Evolutionary conservation across 2,888 invertebrate species (phyloP).

Genomic region (Lepidocyrtoides sp.): DNA sequence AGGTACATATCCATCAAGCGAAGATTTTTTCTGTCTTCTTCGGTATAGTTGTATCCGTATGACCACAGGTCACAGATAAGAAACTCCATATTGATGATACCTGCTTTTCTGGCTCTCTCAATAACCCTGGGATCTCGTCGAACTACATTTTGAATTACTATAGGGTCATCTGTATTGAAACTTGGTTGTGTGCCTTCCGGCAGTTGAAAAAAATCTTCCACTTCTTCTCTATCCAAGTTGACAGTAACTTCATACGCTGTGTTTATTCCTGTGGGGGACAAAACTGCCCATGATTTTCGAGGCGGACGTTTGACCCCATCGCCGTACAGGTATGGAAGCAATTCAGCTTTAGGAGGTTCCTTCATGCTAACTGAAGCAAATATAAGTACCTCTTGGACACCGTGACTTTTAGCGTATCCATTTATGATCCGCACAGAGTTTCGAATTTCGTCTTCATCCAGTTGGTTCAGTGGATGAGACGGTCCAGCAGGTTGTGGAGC

Average conservation of each 20-base stretch:
- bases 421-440: not conserved
- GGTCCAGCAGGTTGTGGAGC: conserved; percentile 56
- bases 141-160: conserved; percentile 43
- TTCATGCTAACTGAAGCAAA: conserved; percentile 56
- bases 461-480: conserved; percentile 56
- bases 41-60: conserved; percentile 64
- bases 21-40: not conserved
- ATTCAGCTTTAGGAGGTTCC: conserved; percentile 12
- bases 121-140: conserved; percentile 27
- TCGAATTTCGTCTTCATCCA: conserved; percentile 45
- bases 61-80: conserved; percentile 68
- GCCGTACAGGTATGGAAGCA: not conserved
- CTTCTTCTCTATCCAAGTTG: conserved; percentile 64
- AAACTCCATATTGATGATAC: conserved; percentile 48
- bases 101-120: conserved; percentile 15
- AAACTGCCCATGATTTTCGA: conserved; percentile 46
- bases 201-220: conserved; percentile 13
- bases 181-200: conserved; percentile 57
- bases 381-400: not conserved
- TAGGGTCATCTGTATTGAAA: conserved; percentile 57
- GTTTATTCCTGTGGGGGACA: conserved; percentile 17
- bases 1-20: conserved; percentile 55
- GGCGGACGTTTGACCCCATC: conserved; percentile 18
- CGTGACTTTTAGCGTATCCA: not conserved
- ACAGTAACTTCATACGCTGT: conserved; percentile 43